Percentiles rank a stretch among this genome's conserved stretches.
phyloP scores from a whole-genome alignment of 2,113 vertebrate genomes.

The Hypocryptadius cinnamomeus region DNA sequence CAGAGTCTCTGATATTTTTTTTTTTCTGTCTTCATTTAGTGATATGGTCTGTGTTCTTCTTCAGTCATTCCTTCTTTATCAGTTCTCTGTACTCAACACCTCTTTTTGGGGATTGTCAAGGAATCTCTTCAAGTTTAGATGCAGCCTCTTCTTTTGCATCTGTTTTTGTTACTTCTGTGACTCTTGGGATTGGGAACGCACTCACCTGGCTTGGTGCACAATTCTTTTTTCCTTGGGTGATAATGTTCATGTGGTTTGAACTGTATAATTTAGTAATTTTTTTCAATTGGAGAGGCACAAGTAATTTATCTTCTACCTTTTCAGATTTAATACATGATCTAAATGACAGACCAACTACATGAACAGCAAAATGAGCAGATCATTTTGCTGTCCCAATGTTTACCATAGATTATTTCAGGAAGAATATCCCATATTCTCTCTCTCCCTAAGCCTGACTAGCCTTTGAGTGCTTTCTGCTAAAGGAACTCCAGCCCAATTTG shows the following conservation, averaged over 20 bases:
- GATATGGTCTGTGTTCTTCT: background rate
- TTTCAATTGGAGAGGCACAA: background rate
- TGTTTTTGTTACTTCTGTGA: background rate
- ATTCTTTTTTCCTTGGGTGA: background rate
- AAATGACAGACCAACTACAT: background rate
- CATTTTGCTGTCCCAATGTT: background rate
- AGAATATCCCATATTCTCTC: background rate
- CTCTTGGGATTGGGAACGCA: background rate
- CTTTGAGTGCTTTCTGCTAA: slow-evolving; percentile 32
- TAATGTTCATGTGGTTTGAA: background rate
- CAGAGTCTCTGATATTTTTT: background rate
- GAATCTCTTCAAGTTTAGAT: background rate
- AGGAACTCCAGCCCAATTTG: slow-evolving; percentile 27
- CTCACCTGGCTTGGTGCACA: background rate
- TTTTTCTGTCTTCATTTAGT: background rate
- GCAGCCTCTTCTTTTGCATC: background rate
- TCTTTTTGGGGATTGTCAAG: background rate
- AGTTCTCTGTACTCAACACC: background rate
- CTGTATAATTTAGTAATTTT: background rate
- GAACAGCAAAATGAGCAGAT: background rate
- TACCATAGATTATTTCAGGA: background rate
- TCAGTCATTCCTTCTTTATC: background rate
- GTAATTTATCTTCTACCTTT: background rate
- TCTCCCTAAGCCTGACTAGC: background rate
- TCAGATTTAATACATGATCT: background rate